These are phyloP conservation scores for Nerophis ophidion DNA, from an alignment of 2,113 vertebrate species.

Conservation along the genomic window DNA sequence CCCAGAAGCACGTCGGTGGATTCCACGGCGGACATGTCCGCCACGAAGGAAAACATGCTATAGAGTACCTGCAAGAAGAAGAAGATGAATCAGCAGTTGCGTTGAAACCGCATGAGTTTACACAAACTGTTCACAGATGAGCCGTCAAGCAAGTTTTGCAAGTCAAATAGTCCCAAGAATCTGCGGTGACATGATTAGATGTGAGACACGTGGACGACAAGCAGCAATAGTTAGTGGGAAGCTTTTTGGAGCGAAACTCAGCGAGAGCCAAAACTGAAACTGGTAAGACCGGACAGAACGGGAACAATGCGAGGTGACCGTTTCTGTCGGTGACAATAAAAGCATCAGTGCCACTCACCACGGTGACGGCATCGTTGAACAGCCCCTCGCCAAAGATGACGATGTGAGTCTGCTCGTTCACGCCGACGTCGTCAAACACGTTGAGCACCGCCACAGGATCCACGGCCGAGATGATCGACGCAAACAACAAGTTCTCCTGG, in stretches of 20 bases:
- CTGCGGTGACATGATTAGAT: neutral
- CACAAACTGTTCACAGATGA: neutral
- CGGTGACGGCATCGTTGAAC: slow-evolving; percentile 89
- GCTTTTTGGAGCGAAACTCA: slow-evolving; percentile 12
- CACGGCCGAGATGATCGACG: slow-evolving; percentile 87
- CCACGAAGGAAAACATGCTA: slow-evolving; percentile 87
- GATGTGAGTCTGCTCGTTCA: slow-evolving; percentile 91
- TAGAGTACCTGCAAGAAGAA: slow-evolving; percentile 72
- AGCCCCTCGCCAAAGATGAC: slow-evolving; percentile 90
- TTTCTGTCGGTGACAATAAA: too few relatives aligned
- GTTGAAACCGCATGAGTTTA: neutral
- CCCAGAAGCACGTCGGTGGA: slow-evolving; percentile 82
- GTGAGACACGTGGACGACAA: neutral
- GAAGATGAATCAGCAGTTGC: neutral
- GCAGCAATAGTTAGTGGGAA: neutral
- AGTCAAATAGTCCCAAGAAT: neutral
- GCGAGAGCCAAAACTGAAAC: neutral
- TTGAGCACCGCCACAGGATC: slow-evolving; percentile 87
- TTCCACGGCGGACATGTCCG: slow-evolving; percentile 79
- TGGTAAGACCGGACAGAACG: slow-evolving; percentile 9
- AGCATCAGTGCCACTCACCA: slow-evolving; percentile 74
- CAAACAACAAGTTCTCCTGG: slow-evolving; percentile 87
- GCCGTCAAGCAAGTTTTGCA: slow-evolving; percentile 1
- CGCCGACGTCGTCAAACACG: slow-evolving; percentile 87
- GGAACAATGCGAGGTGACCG: too few relatives aligned